These are phyloP conservation scores for Coilia nasus DNA, from an alignment of 2,797 vertebrate genomes.

Conservation along the genomic window DNA sequence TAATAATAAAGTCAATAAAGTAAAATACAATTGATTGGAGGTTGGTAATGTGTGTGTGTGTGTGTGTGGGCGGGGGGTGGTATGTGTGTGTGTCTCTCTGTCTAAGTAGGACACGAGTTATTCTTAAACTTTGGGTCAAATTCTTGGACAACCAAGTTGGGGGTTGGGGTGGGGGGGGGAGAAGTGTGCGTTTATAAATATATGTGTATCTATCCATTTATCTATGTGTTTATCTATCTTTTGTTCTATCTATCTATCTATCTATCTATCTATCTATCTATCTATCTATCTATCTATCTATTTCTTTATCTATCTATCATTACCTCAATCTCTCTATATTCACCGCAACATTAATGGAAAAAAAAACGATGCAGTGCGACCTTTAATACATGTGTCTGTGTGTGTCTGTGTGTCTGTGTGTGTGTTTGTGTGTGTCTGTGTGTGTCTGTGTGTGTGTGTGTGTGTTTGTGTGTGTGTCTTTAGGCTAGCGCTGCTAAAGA, in stretches of 20 bases:
- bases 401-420: background rate
- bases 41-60: background rate
- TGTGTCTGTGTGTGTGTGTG: background rate
- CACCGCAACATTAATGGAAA: too few species aligned
- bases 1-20: too few species aligned
- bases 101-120: background rate
- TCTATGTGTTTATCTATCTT: too few species aligned
- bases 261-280: too few species aligned
- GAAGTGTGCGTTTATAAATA: background rate
- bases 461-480: constrained; percentile 6
- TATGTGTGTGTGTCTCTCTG: background rate
- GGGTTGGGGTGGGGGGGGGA: background rate
- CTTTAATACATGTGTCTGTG: too few species aligned
- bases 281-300: too few species aligned
- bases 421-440: background rate
- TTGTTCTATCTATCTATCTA: too few species aligned
- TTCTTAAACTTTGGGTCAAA: background rate
- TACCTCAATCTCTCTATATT: too few species aligned
- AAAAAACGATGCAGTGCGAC: too few species aligned
- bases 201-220: too few species aligned
- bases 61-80: background rate
- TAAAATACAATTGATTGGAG: too few species aligned
- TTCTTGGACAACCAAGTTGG: background rate
- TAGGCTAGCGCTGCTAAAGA: constrained; percentile 93
- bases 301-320: too few species aligned